Conservation (phyloP, 1,140 invertebrate species). For the Bombyx mandarina region DNA sequence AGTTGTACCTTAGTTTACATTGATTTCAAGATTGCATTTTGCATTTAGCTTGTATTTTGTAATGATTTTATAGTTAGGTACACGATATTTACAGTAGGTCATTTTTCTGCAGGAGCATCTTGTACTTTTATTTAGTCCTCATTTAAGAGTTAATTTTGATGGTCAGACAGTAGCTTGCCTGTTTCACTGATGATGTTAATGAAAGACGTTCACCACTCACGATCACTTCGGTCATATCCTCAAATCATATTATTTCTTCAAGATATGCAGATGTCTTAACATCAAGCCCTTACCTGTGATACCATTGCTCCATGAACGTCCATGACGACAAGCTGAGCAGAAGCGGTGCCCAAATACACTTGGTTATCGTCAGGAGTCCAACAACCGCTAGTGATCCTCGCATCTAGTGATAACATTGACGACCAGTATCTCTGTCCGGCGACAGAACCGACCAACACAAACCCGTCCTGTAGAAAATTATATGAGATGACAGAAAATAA, state of each 20-base stretch:
- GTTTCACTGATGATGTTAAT: too few relatives aligned
- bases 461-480: constrained; percentile 81
- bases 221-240: too few relatives aligned
- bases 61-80: not conserved
- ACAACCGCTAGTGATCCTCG: constrained; percentile 94
- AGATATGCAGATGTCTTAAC: not conserved
- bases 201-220: too few relatives aligned
- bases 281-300: constrained; percentile 80
- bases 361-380: constrained; percentile 99
- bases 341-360: constrained; percentile 95
- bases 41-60: too few relatives aligned
- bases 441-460: constrained; percentile 96
- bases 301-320: constrained; percentile 96
- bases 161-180: too few relatives aligned
- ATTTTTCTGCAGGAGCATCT: too few relatives aligned
- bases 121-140: too few relatives aligned
- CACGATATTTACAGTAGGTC: not conserved
- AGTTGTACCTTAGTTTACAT: constrained; percentile 78
- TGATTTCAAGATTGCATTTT: too few relatives aligned
- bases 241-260: not conserved
- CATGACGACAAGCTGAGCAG: constrained; percentile 95
- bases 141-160: too few relatives aligned
- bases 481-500: not conserved
- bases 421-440: constrained; percentile 98
- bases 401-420: constrained; percentile 94